Evolutionary conservation across 2,113 vertebrate species (phyloP).

Genomic region (Phylloscopus trochilus): DNA sequence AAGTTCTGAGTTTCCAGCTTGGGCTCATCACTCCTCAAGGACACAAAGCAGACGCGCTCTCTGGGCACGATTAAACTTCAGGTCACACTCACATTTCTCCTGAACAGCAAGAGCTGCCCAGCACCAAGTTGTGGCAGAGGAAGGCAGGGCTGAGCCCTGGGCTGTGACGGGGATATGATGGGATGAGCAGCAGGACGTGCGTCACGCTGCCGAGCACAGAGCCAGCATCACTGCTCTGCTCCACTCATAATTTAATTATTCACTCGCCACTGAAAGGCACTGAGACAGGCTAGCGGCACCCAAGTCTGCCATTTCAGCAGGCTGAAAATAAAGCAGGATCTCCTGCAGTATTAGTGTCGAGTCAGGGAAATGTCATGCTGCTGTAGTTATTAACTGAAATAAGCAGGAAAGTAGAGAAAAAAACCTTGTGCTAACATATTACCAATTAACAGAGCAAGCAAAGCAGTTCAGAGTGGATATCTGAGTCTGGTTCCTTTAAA

Average conservation of each 20-base stretch:
- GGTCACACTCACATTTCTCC: neutral
- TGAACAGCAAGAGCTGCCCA: neutral
- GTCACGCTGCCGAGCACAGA: neutral
- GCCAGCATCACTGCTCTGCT: neutral
- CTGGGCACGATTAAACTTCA: rapidly evolving
- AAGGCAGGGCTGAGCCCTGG: neutral
- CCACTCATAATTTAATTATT: neutral
- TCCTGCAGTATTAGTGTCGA: neutral
- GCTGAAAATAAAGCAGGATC: neutral
- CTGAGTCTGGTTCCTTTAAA: neutral
- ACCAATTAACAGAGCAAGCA: neutral
- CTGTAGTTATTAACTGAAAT: neutral
- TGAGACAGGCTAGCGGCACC: neutral
- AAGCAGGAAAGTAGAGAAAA: neutral
- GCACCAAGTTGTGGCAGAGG: neutral
- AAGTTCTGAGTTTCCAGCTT: neutral
- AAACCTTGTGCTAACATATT: neutral
- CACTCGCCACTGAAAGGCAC: neutral
- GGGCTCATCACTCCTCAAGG: neutral
- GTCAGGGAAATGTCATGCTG: neutral
- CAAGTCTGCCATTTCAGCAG: neutral
- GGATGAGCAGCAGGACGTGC: neutral
- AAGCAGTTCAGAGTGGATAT: neutral
- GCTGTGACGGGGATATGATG: neutral
- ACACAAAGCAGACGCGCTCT: neutral